Conservation (phyloP, 2,797 vertebrate genomes). For the Apogon talboti region DNA sequence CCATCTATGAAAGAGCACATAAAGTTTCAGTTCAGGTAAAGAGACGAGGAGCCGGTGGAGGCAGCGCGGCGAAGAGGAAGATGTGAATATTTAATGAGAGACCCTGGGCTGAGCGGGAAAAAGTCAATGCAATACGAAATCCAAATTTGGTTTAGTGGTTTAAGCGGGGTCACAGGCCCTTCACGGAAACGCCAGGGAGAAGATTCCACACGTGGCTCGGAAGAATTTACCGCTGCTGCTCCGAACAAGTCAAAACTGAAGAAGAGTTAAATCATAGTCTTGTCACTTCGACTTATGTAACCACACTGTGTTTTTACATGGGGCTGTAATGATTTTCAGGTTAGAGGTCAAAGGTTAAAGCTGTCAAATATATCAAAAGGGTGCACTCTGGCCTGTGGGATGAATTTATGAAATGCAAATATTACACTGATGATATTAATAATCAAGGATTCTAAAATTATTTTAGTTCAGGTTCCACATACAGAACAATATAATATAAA, state of each 20-base stretch:
- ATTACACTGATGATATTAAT: too few species aligned
- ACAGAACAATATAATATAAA: too few species aligned
- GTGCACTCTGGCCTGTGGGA: too few species aligned
- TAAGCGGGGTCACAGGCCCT: not conserved
- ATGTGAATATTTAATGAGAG: slow-evolving; percentile 40
- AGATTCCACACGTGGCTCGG: not conserved
- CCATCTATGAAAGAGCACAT: slow-evolving; percentile 19
- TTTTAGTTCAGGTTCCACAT: too few species aligned
- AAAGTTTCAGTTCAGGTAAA: slow-evolving; percentile 28
- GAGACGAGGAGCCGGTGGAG: not conserved
- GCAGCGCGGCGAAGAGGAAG: slow-evolving; percentile 18
- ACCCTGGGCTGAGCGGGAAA: slow-evolving; percentile 5
- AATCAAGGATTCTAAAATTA: too few species aligned
- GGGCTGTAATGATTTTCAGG: too few species aligned
- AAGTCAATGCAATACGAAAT: slow-evolving; percentile 19
- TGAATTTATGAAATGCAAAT: too few species aligned
- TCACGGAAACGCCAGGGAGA: slow-evolving; percentile 12
- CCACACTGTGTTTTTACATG: not conserved
- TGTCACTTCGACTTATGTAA: not conserved
- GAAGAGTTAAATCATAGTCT: slow-evolving; percentile 4
- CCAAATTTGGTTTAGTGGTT: slow-evolving; percentile 19
- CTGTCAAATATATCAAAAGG: too few species aligned
- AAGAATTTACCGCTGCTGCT: slow-evolving; percentile 2
- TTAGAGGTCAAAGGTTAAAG: too few species aligned
- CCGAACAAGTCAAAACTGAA: not conserved